Base-by-base conservation (phyloP, 1,140 invertebrate species). In the Teleogryllus occipitalis region DNA sequence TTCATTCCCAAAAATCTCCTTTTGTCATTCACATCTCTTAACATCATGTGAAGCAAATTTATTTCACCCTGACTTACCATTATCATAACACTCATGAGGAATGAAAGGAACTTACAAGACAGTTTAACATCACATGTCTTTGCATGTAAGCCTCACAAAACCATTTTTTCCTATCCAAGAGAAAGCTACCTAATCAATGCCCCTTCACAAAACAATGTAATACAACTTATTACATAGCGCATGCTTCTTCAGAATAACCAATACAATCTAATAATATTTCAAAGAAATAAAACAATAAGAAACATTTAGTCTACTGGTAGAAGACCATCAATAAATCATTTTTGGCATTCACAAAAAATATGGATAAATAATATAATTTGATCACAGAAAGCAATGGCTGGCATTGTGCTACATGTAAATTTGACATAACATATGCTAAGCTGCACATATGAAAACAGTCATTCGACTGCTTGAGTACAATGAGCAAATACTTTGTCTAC, bases 361-460 rank as follows among this genome's bases (percentile, higher is more conserved):
- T 48, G 39, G 46, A 48, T 76, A 77, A 48, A 77, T 48, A 77
- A 77, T 77, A 47, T 47, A 77, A 76, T 18, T n/a, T 77, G 46
- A 77, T 77, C 76, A 77, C 76, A 77, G 76, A 77, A 77, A 77
- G 47, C 76, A 77, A 77, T 77, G 76, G 76, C 76, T 77, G 76
- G 76, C 76, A 77, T 47, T 77, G 18, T 77, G 47, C 47, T 54
- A 77, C 22, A 76, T 47, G 22, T 18, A 75, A 22, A 75, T 22
- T 75, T n/a, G n/a, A 75, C 27, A 75, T 54, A 77, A 77, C 48
- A 77, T 48, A 77, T 7, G 47, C 47, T 77, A 49, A 77, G 76
- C 76, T 77, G 76, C 76, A 77, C n/a, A 49, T 18, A 49, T 77
- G 18, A 12, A 77, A 49, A 65, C 18, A 18, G 54, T 65, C 54